These are phyloP conservation scores for Sisor rabdophorus DNA, from an alignment of 2,113 vertebrate species.

Conservation along the genomic window DNA sequence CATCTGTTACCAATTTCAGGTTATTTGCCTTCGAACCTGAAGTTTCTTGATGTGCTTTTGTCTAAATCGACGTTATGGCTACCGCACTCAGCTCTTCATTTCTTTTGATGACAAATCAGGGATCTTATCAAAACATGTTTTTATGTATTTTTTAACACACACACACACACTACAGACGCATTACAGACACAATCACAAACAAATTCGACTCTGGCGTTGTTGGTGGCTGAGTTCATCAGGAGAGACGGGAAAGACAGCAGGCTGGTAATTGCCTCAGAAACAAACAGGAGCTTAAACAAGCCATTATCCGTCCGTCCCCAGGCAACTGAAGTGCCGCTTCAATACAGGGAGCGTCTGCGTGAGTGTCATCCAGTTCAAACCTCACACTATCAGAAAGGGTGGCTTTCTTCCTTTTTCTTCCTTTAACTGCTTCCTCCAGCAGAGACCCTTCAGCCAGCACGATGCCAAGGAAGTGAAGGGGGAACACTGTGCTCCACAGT, in stretches of 20 bases:
- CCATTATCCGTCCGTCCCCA: conserved; percentile 46
- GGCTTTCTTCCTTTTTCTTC: conserved; percentile 23
- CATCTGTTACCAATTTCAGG: background rate
- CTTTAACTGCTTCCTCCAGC: conserved; percentile 20
- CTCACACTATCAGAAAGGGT: conserved; percentile 1
- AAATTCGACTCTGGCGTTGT: background rate
- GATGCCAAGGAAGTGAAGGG: conserved; percentile 15
- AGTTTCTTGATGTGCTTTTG: background rate
- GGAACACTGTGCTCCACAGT: background rate
- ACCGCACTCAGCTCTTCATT: conserved; percentile 30
- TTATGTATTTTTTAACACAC: conserved; percentile 5
- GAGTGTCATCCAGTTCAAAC: conserved; percentile 34
- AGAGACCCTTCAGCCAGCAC: conserved; percentile 30
- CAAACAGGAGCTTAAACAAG: conserved; percentile 40
- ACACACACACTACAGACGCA: background rate
- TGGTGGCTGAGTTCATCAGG: conserved; percentile 6
- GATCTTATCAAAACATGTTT: conserved; percentile 47
- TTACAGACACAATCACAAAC: conserved; percentile 13
- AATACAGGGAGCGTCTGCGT: conserved; percentile 13
- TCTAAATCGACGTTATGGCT: background rate
- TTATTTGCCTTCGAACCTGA: background rate
- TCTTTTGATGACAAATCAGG: conserved; percentile 17
- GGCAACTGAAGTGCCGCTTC: conserved; percentile 43
- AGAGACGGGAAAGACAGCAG: conserved; percentile 25
- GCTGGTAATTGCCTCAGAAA: conserved; percentile 46